phyloP scores from a whole-genome alignment of 2,888 invertebrate genomes.

The Callosobruchus maculatus region DNA sequence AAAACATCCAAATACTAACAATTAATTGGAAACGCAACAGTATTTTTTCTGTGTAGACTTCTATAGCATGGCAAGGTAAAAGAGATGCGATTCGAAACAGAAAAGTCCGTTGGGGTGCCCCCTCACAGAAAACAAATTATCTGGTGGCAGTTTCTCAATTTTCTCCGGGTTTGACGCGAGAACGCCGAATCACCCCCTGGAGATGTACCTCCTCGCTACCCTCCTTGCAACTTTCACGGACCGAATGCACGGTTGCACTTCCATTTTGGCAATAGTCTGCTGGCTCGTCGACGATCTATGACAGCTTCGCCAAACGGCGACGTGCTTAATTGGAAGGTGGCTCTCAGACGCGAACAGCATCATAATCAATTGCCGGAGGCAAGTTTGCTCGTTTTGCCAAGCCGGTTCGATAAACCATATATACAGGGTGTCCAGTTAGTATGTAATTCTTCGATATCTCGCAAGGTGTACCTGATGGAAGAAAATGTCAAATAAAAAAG shows the following conservation, averaged over 20 bases:
- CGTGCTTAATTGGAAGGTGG: not conserved
- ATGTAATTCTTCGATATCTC: too few species aligned
- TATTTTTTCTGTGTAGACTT: too few species aligned
- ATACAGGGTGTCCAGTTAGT: not conserved
- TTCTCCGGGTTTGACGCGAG: not conserved
- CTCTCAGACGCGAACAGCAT: not conserved
- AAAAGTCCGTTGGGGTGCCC: not conserved
- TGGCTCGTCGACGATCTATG: not conserved
- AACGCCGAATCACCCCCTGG: not conserved
- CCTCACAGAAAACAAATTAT: not conserved
- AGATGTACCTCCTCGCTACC: not conserved
- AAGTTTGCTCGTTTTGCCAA: not conserved
- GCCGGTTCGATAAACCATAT: not conserved
- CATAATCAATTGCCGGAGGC: not conserved
- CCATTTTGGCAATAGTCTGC: slow-evolving; percentile 14
- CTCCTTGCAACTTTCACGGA: not conserved
- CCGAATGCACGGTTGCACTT: slow-evolving; percentile 22
- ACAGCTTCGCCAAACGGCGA: not conserved
- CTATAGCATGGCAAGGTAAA: not conserved
- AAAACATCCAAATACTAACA: too few species aligned
- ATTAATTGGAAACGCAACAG: too few species aligned
- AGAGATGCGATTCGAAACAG: not conserved
- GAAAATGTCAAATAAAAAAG: too few species aligned
- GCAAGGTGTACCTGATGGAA: too few species aligned
- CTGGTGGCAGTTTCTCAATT: not conserved